phyloP scores from a whole-genome alignment of 2,113 vertebrate species.

The Falco punctatus region DNA sequence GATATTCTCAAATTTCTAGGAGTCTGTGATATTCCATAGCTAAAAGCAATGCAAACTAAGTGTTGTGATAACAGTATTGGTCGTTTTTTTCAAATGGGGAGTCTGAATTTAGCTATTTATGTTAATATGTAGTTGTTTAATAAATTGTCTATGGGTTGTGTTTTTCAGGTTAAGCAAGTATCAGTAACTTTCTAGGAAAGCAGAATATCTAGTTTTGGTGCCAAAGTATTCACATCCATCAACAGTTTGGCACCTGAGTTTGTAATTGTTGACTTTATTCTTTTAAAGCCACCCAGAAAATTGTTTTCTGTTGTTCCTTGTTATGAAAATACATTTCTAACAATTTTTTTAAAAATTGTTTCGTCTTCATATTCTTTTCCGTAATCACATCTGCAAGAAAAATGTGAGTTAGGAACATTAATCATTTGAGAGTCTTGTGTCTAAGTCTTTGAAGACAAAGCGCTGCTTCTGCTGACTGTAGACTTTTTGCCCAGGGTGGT shows the following conservation, averaged over 20 bases:
- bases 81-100: neutral
- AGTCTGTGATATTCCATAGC: neutral
- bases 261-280: neutral
- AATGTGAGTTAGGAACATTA: constrained; percentile 39
- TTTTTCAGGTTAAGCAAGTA: neutral
- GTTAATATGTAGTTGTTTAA: neutral
- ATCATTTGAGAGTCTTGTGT: constrained; percentile 44
- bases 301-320: constrained; percentile 1
- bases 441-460: constrained; percentile 56
- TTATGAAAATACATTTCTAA: constrained; percentile 5
- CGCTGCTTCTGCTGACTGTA: constrained; percentile 51
- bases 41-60: neutral
- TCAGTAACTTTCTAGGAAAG: neutral
- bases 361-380: neutral
- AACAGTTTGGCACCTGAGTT: neutral
- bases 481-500: constrained; percentile 43
- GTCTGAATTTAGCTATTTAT: neutral
- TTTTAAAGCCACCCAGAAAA: neutral
- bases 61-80: neutral
- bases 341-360: neutral
- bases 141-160: neutral
- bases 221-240: neutral
- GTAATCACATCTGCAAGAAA: constrained; percentile 57
- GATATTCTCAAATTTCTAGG: neutral
- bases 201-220: neutral